Percentiles rank a stretch among this genome's conserved stretches.
These are phyloP conservation scores for Nycteola revayana DNA, from an alignment of 2,888 invertebrate species.

Conservation along the genomic window DNA sequence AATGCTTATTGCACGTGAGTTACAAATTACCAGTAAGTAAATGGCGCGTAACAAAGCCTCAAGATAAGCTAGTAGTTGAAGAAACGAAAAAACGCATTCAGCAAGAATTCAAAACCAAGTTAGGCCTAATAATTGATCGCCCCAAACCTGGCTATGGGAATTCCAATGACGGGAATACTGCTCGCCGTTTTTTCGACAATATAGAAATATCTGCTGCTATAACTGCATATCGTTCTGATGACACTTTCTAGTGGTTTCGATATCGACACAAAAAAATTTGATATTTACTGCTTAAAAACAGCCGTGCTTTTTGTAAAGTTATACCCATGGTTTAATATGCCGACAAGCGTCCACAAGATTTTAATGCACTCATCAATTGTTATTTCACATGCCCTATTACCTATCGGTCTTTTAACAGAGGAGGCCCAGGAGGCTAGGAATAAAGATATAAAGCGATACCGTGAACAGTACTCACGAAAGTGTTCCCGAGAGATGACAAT, in stretches of 20 bases:
- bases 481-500: neutral
- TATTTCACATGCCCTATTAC: neutral
- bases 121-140: neutral
- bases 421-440: neutral
- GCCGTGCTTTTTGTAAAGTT: neutral
- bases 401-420: neutral
- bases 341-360: neutral
- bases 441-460: neutral
- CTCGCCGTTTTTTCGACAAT: neutral
- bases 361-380: conserved; percentile 4
- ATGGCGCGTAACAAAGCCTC: neutral
- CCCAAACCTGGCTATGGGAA: neutral
- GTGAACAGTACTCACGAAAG: neutral
- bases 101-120: neutral
- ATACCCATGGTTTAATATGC: neutral
- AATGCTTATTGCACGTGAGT: neutral
- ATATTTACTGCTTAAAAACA: neutral
- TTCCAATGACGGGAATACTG: neutral
- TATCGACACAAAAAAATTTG: neutral
- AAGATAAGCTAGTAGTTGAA: neutral
- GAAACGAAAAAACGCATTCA: neutral
- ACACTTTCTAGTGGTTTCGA: neutral
- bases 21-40: neutral
- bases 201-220: neutral
- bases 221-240: neutral